Evolutionary conservation across 2,113 vertebrate species (phyloP).

Genomic region (Plestiodon gilberti): DNA sequence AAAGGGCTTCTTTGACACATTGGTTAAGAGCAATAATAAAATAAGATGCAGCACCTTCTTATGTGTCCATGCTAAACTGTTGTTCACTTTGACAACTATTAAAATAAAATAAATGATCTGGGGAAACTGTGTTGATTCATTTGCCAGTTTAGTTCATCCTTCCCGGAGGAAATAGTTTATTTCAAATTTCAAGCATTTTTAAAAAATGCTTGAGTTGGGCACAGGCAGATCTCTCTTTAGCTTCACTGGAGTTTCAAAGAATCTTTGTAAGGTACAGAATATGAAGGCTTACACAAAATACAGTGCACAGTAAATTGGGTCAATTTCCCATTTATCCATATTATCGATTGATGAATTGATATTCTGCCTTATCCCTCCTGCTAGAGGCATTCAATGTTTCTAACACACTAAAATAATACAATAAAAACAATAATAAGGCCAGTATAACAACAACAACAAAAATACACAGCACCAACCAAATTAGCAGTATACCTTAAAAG

Average conservation of each 20-base stretch:
- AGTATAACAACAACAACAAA: no score
- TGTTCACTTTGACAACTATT: not conserved
- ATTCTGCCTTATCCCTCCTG: no score
- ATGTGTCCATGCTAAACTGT: not conserved
- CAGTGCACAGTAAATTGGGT: not conserved
- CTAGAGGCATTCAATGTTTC: no score
- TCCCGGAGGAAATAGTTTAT: not conserved
- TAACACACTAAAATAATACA: no score
- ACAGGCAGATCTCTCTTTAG: not conserved
- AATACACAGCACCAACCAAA: no score
- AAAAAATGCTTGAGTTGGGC: not conserved
- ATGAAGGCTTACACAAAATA: not conserved
- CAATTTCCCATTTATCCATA: conserved; percentile 8
- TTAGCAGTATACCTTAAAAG: no score
- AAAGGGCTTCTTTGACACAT: not conserved
- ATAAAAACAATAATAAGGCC: no score
- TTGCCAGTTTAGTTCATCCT: not conserved
- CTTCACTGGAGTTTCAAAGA: not conserved
- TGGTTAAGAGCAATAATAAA: not conserved
- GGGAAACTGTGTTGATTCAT: not conserved
- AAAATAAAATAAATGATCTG: not conserved
- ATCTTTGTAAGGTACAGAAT: not conserved
- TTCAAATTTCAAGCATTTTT: not conserved
- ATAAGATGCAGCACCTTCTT: not conserved
- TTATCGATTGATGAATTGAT: no score